Conservation (phyloP, 1,140 invertebrate genomes). For the Plutomurus gul region DNA sequence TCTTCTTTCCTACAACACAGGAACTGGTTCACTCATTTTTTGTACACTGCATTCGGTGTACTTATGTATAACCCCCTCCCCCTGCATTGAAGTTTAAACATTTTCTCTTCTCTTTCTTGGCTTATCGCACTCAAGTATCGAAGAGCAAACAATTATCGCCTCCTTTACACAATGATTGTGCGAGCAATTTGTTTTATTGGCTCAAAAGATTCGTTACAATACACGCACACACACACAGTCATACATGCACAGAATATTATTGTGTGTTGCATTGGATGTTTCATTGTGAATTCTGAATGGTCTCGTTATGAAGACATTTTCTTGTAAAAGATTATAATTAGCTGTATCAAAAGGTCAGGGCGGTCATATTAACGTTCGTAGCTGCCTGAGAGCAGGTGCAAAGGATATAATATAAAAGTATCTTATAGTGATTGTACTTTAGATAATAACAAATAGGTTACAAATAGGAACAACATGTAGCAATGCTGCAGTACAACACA, state of each 20-base stretch:
- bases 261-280: neutral
- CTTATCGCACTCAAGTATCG: neutral
- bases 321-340: constrained; percentile 21
- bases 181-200: constrained; percentile 24
- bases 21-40: too few species aligned
- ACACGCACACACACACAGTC: too few species aligned
- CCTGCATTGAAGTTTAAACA: too few species aligned
- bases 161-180: constrained; percentile 3
- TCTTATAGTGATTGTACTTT: neutral
- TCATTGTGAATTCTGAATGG: neutral
- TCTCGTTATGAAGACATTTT: constrained; percentile 24
- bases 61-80: too few species aligned
- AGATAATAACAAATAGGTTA: neutral
- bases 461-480: too few species aligned
- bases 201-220: neutral
- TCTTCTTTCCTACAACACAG: too few species aligned
- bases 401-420: constrained; percentile 13
- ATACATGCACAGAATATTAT: neutral
- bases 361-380: neutral
- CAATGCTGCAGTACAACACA: too few species aligned
- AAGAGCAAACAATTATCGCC: constrained; percentile 21
- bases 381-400: neutral
- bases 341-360: constrained; percentile 11
- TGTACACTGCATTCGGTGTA: too few species aligned
- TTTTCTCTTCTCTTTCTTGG: neutral